Conservation (phyloP, 2,797 vertebrate species). For the Anisognathus igniventris region DNA sequence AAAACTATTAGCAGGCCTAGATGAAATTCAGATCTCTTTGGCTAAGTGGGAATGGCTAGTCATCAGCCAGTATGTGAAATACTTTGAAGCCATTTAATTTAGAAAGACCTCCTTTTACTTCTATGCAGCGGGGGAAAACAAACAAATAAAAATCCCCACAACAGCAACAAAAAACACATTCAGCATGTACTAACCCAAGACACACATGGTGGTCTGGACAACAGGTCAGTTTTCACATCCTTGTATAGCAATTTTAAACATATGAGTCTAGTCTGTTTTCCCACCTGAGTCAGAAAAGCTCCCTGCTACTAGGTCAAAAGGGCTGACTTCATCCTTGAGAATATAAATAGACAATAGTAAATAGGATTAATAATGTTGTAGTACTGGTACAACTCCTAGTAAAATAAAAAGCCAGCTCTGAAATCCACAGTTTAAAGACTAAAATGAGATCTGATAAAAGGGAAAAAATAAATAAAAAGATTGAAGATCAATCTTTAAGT, state of each 20-base stretch:
- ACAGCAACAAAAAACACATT: not conserved
- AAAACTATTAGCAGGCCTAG: not conserved
- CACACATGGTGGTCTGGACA: not conserved
- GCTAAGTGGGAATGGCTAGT: not conserved
- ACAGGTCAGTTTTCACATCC: not conserved
- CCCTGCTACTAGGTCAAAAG: not conserved
- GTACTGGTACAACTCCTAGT: not conserved
- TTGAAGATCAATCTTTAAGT: not conserved
- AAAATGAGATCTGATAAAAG: not conserved
- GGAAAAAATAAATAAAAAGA: not conserved
- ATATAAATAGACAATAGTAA: constrained; percentile 30
- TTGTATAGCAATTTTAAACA: not conserved
- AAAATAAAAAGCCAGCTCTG: not conserved
- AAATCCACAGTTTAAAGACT: not conserved
- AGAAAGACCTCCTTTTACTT: not conserved
- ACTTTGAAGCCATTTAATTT: not conserved
- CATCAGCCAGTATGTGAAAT: not conserved
- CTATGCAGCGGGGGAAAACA: not conserved
- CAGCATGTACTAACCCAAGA: not conserved
- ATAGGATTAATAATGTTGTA: not conserved
- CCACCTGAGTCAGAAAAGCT: not conserved
- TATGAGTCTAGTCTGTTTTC: not conserved
- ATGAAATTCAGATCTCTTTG: not conserved
- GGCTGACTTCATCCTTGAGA: not conserved
- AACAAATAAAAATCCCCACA: fast-evolving